Conservation (phyloP, 1,140 invertebrate genomes). For the Uloborus diversus region DNA sequence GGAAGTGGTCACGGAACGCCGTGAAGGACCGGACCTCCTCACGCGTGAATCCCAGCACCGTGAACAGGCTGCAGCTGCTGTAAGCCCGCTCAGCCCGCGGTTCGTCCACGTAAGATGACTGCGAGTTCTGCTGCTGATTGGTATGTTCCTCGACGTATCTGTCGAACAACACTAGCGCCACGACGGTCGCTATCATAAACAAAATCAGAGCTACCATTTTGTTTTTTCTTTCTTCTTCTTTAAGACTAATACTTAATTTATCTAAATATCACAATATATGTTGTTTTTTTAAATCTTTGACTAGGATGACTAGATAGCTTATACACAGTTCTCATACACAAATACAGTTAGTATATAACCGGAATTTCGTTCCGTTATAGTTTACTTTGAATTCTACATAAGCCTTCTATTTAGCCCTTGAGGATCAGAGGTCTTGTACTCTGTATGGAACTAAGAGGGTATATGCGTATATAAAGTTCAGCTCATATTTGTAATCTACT, state of each 20-base stretch:
- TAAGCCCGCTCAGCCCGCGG: constrained; percentile 16
- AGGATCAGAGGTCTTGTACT: too few species aligned
- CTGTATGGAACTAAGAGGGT: too few species aligned
- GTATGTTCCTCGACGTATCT: constrained; percentile 31
- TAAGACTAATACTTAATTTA: not conserved
- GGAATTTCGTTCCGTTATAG: too few species aligned
- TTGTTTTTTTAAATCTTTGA: too few species aligned
- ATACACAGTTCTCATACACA: too few species aligned
- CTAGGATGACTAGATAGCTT: too few species aligned
- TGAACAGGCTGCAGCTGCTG: constrained; percentile 39
- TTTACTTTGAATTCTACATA: too few species aligned
- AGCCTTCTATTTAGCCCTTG: too few species aligned
- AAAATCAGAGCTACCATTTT: constrained; percentile 38
- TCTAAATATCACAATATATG: too few species aligned
- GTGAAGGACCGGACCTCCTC: constrained; percentile 37
- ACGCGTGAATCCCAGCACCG: constrained; percentile 45
- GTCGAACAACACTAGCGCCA: constrained; percentile 46
- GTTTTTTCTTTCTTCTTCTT: not conserved
- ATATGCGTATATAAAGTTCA: too few species aligned
- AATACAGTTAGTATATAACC: too few species aligned
- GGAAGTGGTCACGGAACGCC: constrained; percentile 60
- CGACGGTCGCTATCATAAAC: constrained; percentile 45
- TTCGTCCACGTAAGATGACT: not conserved
- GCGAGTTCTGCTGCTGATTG: not conserved
- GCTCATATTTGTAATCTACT: too few species aligned